Evolutionary conservation across 1,140 invertebrate species (phyloP).

Genomic region (Trypoxylus dichotomus): DNA sequence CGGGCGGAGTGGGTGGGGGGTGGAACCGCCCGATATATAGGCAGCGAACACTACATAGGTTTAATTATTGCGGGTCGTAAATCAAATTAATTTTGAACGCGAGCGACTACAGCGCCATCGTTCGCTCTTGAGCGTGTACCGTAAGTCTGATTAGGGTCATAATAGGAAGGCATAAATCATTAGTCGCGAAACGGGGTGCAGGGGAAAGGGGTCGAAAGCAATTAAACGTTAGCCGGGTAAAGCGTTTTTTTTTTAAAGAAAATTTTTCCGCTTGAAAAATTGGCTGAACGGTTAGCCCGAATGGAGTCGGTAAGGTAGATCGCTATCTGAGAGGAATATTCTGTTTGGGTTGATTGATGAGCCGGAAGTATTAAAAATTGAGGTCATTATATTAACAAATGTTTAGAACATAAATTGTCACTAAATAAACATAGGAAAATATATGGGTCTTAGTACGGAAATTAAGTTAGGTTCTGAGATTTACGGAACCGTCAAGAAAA

Average conservation of each 20-base stretch:
- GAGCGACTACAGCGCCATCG: background rate
- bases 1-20: background rate
- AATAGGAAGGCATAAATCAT: background rate
- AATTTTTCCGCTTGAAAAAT: background rate
- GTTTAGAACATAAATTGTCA: no score
- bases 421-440: no score
- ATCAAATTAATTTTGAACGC: slow-evolving; percentile 3
- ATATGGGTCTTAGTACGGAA: no score
- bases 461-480: no score
- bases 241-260: no score
- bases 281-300: background rate
- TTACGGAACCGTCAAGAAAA: no score
- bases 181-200: background rate
- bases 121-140: background rate
- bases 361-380: no score
- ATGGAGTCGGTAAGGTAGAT: no score
- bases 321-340: no score
- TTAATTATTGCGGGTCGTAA: background rate
- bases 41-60: background rate
- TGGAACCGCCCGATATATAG: background rate
- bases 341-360: no score
- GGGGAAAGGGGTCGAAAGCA: background rate
- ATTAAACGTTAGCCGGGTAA: background rate
- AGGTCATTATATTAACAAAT: no score
- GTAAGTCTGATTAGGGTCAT: slow-evolving; percentile 2